Base-by-base conservation (phyloP, 2,113 vertebrate species). In the Triplophysa rosa region DNA sequence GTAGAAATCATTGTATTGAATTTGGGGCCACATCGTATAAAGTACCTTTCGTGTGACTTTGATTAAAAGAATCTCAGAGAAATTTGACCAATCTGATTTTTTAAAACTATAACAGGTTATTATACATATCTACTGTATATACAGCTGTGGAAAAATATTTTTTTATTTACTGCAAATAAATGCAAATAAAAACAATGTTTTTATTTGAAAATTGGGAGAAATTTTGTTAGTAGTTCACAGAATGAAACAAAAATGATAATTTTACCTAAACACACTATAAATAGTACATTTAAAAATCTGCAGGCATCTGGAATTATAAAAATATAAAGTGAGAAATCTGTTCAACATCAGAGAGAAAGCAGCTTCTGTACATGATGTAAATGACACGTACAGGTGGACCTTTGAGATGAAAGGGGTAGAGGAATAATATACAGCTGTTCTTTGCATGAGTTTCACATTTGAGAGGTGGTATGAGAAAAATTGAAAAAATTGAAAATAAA, bases 291-390 rank as follows among this genome's bases (percentile, higher is more conserved):
- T 37, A 1, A 37, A 37, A 37, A 7, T 33, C 33, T 87, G 80
- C 66, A 67, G 89, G 87, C 89, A 84, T 86, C 81, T 82, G 83
- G 83, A 84, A 86, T n/a, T n/a, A 69, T 42, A 16, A 75, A 82
- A 54, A 84, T 84, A 82, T 89, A 87, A 89, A 71, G 12, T 19
- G 23, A 56, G 6, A 37, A 59, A 42, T 49, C 19, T 52, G 4
- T 7, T 4, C 81, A 80, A 79, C 83, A 56, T 47, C 26, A 75
- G 86, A 66, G 16, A 63, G 23, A 58, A 4, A 33, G 40, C 17
- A 26, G 11, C 7, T 8, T 9, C 6, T 4, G 54, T 56, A 8
- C n/a, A 21, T 21, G 17, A 56, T 19, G 17, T 42, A 42, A 19
- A 4, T 42, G 64, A 40, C 85, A 74, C 86, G 82, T 76, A 80